These are phyloP conservation scores for Xylota segnis DNA, from an alignment of 2,888 invertebrate species.

Conservation along the genomic window DNA sequence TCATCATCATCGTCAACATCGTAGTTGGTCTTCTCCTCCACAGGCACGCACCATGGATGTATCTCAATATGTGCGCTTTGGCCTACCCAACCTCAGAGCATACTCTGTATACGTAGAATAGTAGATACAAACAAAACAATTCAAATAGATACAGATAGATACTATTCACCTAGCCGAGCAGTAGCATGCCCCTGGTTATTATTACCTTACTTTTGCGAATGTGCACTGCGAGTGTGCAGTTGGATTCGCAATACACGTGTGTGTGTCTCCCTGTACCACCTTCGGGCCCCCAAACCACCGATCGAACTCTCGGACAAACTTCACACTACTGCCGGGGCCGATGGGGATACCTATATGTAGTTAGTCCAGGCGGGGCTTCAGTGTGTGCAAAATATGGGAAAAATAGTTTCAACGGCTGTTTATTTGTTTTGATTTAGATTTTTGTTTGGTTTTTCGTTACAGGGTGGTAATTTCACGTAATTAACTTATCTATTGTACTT, in stretches of 20 bases:
- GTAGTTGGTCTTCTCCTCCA: conserved; percentile 15
- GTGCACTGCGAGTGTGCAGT: conserved; percentile 38
- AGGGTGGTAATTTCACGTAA: conserved; percentile 65
- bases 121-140: conserved; percentile 64
- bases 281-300: conserved; percentile 40
- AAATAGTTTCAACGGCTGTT: conserved; percentile 50
- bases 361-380: conserved; percentile 16
- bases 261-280: conserved; percentile 11
- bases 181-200: conserved; percentile 68
- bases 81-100: conserved; percentile 45
- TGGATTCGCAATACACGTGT: conserved; percentile 29
- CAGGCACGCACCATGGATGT: conserved; percentile 46
- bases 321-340: conserved; percentile 33
- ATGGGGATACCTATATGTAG: conserved; percentile 25
- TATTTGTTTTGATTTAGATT: conserved; percentile 54
- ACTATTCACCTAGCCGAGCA: conserved; percentile 54
- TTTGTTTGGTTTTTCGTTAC: conserved; percentile 38
- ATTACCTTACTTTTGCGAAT: conserved; percentile 52
- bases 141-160: conserved; percentile 65
- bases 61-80: conserved; percentile 51
- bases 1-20: conserved; percentile 8
- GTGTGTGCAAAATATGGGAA: conserved; percentile 12
- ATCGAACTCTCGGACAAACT: conserved; percentile 60
- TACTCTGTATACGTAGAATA: not conserved
- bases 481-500: conserved; percentile 55